Evolutionary conservation across 2,113 vertebrate genomes (phyloP).

Genomic region (Phyllostomus hastatus): DNA sequence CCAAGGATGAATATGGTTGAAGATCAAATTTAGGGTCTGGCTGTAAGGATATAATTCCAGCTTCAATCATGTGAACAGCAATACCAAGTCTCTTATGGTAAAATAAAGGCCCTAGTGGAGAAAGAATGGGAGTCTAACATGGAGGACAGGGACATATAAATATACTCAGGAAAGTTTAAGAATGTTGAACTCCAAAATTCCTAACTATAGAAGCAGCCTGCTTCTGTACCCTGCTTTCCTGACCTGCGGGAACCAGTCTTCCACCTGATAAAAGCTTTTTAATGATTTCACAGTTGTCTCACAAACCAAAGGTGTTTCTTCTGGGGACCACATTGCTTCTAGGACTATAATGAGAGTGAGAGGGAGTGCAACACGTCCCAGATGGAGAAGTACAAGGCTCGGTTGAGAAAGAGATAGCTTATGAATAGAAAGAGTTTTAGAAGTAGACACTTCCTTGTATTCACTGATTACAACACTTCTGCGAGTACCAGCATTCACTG

Average conservation of each 20-base stretch:
- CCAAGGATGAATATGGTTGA: neutral
- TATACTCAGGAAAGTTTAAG: neutral
- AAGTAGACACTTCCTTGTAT: neutral
- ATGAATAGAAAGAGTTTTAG: neutral
- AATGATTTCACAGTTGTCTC: neutral
- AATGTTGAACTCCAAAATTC: neutral
- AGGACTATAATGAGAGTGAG: neutral
- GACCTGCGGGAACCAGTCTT: neutral
- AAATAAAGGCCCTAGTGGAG: neutral
- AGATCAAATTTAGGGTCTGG: neutral
- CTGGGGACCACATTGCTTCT: neutral
- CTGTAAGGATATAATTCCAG: neutral
- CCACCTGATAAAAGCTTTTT: neutral
- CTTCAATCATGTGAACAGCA: neutral
- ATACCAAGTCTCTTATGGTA: neutral
- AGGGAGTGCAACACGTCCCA: neutral
- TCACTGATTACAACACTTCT: neutral
- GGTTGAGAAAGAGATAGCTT: neutral
- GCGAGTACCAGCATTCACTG: neutral
- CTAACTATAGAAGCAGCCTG: neutral
- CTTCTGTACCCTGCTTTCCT: neutral
- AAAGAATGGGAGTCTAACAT: neutral
- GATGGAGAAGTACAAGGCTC: neutral
- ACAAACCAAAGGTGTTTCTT: neutral
- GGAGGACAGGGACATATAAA: neutral